These are phyloP conservation scores for Penaeus indicus DNA, from an alignment of 1,140 invertebrate genomes.

Conservation along the genomic window DNA sequence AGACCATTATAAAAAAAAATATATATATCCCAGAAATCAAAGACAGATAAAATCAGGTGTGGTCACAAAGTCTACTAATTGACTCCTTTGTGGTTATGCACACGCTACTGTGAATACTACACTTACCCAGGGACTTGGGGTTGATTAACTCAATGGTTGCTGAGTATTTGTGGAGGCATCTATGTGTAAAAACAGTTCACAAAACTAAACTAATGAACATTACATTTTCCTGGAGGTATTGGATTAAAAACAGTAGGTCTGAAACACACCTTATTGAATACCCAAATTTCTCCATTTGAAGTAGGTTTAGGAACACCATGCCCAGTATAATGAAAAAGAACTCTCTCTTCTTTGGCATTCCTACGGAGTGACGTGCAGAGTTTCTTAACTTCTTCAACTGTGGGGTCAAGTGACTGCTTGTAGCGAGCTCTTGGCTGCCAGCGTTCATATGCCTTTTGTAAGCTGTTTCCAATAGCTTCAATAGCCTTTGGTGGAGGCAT, in stretches of 20 bases:
- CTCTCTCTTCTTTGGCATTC: constrained; percentile 98
- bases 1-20: too few species aligned
- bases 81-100: too few species aligned
- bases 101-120: too few species aligned
- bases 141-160: too few species aligned
- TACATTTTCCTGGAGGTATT: neutral
- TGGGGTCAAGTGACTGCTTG: constrained; percentile 96
- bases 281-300: constrained; percentile 99
- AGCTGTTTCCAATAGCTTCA: constrained; percentile 89
- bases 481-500: constrained; percentile 80
- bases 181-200: too few species aligned
- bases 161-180: too few species aligned
- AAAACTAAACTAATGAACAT: neutral
- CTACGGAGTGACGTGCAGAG: constrained; percentile 93
- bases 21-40: too few species aligned
- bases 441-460: constrained; percentile 96
- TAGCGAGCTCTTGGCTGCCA: constrained; percentile 98
- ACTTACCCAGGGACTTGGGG: too few species aligned
- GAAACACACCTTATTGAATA: constrained; percentile 91
- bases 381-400: constrained; percentile 98
- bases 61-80: too few species aligned
- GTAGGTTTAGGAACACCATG: constrained; percentile 99
- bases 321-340: constrained; percentile 99
- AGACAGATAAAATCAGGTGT: too few species aligned
- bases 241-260: constrained; percentile 47